Evolutionary conservation across 1,140 invertebrate species (phyloP).

Genomic region (Hestina assimilis): DNA sequence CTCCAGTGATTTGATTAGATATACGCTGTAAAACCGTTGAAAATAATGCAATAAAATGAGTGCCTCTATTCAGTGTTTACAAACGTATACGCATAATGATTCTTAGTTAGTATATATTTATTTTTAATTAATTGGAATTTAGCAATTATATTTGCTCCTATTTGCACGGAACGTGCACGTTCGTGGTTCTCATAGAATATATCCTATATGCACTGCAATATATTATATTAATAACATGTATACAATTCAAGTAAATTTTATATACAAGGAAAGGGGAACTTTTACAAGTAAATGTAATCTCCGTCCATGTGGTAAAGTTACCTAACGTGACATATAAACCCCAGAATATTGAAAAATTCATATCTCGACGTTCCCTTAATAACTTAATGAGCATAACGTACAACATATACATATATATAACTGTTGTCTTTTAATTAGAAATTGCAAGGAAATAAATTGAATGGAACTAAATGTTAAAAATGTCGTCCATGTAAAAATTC

Average conservation of each 20-base stretch:
- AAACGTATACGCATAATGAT: slow-evolving; percentile 1
- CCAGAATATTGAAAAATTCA: not conserved
- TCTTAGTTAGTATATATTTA: not conserved
- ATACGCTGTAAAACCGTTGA: not conserved
- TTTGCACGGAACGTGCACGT: not conserved
- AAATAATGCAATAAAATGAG: slow-evolving; percentile 9
- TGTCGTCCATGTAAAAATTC: too few species aligned
- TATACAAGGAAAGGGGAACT: slow-evolving; percentile 34
- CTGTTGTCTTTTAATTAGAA: too few species aligned
- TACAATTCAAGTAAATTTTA: slow-evolving; percentile 14
- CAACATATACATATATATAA: too few species aligned
- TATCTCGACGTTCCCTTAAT: not conserved
- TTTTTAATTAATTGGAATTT: too few species aligned
- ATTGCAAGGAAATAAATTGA: too few species aligned
- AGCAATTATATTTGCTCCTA: too few species aligned
- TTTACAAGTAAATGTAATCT: slow-evolving; percentile 47
- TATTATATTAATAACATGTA: slow-evolving; percentile 17
- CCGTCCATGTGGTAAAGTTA: slow-evolving; percentile 49
- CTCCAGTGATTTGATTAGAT: slow-evolving; percentile 1
- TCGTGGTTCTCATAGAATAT: not conserved
- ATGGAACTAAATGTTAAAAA: too few species aligned
- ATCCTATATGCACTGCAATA: slow-evolving; percentile 11
- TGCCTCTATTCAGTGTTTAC: not conserved
- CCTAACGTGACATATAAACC: slow-evolving; percentile 22
- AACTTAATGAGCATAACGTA: too few species aligned